Conservation (phyloP, 2,888 invertebrate species). For the Unio delphinus region DNA sequence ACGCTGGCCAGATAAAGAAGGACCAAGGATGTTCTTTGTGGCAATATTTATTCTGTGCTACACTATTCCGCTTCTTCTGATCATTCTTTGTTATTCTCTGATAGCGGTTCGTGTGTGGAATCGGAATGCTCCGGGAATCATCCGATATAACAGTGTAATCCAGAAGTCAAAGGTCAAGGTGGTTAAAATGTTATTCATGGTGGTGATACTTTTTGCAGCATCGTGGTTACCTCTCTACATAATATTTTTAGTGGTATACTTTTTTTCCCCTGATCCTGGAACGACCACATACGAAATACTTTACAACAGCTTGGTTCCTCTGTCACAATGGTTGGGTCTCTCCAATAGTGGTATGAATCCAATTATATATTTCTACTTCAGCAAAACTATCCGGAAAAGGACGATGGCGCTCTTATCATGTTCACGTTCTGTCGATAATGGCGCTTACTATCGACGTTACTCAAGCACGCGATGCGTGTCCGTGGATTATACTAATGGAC, state of each 20-base stretch:
- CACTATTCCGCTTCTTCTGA: constrained; percentile 89
- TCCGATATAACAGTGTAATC: constrained; percentile 73
- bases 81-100: constrained; percentile 90
- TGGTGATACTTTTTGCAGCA: constrained; percentile 91
- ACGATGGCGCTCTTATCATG: constrained; percentile 74
- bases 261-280: constrained; percentile 75
- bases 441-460: constrained; percentile 24
- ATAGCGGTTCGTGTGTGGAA: constrained; percentile 93
- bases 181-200: constrained; percentile 94
- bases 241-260: constrained; percentile 88
- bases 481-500: constrained; percentile 57
- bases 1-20: constrained; percentile 86
- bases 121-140: constrained; percentile 91
- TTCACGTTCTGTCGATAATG: constrained; percentile 14
- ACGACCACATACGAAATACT: constrained; percentile 77
- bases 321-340: constrained; percentile 94
- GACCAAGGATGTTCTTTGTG: constrained; percentile 88
- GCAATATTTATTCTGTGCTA: constrained; percentile 91
- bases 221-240: constrained; percentile 94
- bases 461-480: constrained; percentile 75
- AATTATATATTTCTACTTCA: constrained; percentile 93
- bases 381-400: constrained; percentile 92
- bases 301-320: constrained; percentile 81
- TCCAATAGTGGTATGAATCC: constrained; percentile 97
- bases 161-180: constrained; percentile 93